Base-by-base conservation (phyloP, 2,113 vertebrate species). In the Daubentonia madagascariensis region DNA sequence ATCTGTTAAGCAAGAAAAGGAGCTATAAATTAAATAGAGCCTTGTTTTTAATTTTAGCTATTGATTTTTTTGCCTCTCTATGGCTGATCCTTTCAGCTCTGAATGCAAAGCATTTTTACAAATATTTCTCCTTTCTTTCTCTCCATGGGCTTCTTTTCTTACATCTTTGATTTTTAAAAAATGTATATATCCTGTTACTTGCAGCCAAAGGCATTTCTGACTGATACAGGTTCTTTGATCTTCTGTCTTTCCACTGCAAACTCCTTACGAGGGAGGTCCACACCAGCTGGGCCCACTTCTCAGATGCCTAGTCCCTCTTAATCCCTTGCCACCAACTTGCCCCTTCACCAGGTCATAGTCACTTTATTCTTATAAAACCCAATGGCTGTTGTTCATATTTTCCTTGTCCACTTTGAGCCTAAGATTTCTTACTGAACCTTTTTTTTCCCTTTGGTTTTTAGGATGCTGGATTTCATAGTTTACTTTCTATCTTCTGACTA, bases 61-160 rank as follows among this genome's bases (percentile, higher is more conserved):
- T 85, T 65, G 30, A 48, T 48, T 59, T 68, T n/a, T 73, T 25
- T 7, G 48, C 6, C 13, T n/a, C 4, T 48, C 18, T 80, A 67
- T 63, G 65, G 65, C 43, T 88, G 25, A 78, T 88, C 20, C 6
- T 78, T 96, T 90, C 67, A 94, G 94, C 35, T 88, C 72, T 95
- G 83, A 93, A 88, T 81, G 73, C 52, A 94, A 96, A 94, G n/a
- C 40, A 85, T 78, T 95, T 94, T 65, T 45, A 85, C 76, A 92
- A 81, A 85, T 89, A 78, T 48, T 91, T 92, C 37, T 91, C n/a
- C 79, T 67, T 37, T 95, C 12, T 59, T 72, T 93, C 17, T 96
- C 67, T 93, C 59, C 28, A 20, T 8, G 54, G 85, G 79, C 72
- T 95, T 97, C 22, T 85, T 94, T 91, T 85, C 37, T 80, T 85